Conservation (phyloP, 2,888 invertebrate genomes). For the Tetanocera ferruginea region DNA sequence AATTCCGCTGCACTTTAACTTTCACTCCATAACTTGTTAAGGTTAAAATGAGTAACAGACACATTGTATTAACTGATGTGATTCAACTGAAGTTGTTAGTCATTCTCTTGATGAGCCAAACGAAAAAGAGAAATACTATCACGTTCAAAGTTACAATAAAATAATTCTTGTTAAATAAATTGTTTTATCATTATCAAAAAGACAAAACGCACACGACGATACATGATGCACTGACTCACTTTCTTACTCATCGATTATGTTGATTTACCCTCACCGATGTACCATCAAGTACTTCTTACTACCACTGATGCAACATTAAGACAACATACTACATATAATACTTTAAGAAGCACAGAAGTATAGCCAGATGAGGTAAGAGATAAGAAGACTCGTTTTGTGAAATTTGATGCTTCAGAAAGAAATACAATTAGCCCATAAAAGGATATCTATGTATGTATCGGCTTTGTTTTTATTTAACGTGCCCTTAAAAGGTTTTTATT, state of each 20-base stretch:
- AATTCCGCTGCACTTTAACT: too few relatives aligned
- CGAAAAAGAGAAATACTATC: neutral
- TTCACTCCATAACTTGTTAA: too few relatives aligned
- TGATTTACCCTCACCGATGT: neutral
- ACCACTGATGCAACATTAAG: neutral
- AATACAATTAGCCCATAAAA: neutral
- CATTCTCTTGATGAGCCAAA: too few relatives aligned
- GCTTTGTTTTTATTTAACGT: neutral
- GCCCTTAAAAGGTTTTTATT: constrained; percentile 21
- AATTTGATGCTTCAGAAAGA: neutral
- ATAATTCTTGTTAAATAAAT: constrained; percentile 4
- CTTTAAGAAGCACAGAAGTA: neutral
- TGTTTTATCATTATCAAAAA: neutral
- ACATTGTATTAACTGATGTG: too few relatives aligned
- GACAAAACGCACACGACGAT: neutral
- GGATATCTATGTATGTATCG: too few relatives aligned
- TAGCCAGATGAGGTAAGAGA: neutral
- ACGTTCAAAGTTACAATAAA: neutral
- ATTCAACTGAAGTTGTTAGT: too few relatives aligned
- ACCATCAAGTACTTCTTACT: too few relatives aligned
- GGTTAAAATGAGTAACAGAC: too few relatives aligned
- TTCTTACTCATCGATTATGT: neutral
- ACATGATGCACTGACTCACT: neutral
- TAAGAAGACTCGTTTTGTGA: neutral
- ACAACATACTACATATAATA: neutral